Evolutionary conservation across 2,797 vertebrate genomes (phyloP).

Genomic region (Ara ararauna): DNA sequence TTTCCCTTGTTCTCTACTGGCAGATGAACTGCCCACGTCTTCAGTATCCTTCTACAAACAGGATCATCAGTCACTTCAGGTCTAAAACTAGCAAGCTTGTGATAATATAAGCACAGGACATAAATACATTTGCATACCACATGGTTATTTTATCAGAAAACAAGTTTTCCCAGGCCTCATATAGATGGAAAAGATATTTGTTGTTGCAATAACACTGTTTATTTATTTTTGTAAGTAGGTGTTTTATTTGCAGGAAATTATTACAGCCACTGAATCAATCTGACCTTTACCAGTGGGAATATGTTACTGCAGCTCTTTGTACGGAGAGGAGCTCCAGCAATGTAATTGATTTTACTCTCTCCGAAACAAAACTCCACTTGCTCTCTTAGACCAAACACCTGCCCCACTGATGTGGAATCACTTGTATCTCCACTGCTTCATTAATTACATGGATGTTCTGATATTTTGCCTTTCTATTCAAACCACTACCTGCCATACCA

Average conservation of each 20-base stretch:
- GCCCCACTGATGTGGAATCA: not conserved
- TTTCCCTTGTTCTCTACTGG: not conserved
- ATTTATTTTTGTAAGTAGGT: not conserved
- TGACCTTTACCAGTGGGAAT: not conserved
- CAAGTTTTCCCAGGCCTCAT: not conserved
- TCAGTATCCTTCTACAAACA: not conserved
- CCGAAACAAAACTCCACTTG: not conserved
- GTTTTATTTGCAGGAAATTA: not conserved
- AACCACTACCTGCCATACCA: not conserved
- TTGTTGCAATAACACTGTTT: not conserved
- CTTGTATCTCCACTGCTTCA: not conserved
- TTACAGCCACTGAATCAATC: not conserved
- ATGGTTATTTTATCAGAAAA: not conserved
- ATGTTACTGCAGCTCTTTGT: not conserved
- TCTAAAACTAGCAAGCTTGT: not conserved
- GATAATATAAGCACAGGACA: not conserved
- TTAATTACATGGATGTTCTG: not conserved
- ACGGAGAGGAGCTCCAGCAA: not conserved
- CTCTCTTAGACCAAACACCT: not conserved
- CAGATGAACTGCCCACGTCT: not conserved
- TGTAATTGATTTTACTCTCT: not conserved
- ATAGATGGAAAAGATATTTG: not conserved
- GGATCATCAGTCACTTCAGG: not conserved
- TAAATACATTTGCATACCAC: not conserved
- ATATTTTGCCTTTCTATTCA: conserved; percentile 33